Evolutionary conservation across 2,113 vertebrate species (phyloP).

Genomic region (Equus quagga): DNA sequence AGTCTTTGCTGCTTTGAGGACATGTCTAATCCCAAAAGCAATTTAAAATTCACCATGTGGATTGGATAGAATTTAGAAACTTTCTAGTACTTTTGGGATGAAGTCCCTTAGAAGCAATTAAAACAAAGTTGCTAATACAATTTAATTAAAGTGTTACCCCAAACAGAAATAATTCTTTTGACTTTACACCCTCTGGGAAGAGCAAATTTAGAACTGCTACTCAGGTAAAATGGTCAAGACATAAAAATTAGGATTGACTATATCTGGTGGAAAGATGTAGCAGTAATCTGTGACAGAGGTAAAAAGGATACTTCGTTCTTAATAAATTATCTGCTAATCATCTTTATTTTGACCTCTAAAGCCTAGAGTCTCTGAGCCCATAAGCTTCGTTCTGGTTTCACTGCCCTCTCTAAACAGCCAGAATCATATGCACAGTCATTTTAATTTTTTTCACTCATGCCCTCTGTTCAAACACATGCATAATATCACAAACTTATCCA

Average conservation of each 20-base stretch:
- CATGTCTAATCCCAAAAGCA: constrained; percentile 61
- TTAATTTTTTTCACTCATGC: background rate
- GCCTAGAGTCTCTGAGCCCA: background rate
- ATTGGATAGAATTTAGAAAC: constrained; percentile 45
- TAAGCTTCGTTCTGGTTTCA: background rate
- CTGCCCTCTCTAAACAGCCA: background rate
- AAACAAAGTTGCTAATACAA: constrained; percentile 36
- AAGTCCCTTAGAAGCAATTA: constrained; percentile 69
- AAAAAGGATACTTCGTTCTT: constrained; percentile 33
- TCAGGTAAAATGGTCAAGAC: background rate
- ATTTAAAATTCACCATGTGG: constrained; percentile 53
- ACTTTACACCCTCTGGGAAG: background rate
- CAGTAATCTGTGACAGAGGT: background rate
- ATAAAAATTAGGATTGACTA: background rate
- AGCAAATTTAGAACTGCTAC: background rate
- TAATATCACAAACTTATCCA: background rate
- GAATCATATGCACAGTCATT: background rate
- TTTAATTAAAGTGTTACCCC: constrained; percentile 37
- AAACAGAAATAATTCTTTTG: constrained; percentile 23
- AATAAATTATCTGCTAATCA: background rate
- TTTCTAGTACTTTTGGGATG: constrained; percentile 51
- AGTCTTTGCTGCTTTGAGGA: constrained; percentile 33
- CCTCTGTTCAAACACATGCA: background rate
- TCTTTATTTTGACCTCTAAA: constrained; percentile 17
- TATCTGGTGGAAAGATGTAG: background rate